phyloP scores from a whole-genome alignment of 2,888 invertebrate species.

The Nysson spinosus region DNA sequence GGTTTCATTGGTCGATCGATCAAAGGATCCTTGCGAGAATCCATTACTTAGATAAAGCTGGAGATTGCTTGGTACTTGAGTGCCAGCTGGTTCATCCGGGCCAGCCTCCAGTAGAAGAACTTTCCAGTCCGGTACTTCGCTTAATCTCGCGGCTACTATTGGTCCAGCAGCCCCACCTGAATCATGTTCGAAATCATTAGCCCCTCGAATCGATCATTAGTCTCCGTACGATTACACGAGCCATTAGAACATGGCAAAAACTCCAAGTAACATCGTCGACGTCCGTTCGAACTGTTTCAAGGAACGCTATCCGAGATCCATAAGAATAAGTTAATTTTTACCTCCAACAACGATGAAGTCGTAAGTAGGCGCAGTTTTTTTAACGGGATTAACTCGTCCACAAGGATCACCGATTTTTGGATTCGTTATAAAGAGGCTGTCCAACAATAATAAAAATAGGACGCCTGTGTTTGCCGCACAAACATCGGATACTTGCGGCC shows the following conservation, averaged over 20 bases:
- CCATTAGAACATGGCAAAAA: no score
- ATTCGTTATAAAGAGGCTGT: slow-evolving; percentile 43
- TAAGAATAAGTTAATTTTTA: slow-evolving; percentile 30
- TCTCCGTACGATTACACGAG: no score
- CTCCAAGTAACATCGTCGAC: no score
- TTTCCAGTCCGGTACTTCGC: slow-evolving; percentile 82
- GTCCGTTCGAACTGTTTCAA: no score
- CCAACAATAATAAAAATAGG: slow-evolving; percentile 61
- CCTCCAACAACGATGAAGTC: slow-evolving; percentile 84
- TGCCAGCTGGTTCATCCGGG: slow-evolving; percentile 82
- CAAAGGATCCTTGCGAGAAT: no score
- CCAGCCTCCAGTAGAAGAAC: slow-evolving; percentile 85
- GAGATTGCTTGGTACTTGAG: slow-evolving; percentile 72
- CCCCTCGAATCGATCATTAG: not conserved
- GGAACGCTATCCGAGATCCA: no score
- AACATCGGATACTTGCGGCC: slow-evolving; percentile 54
- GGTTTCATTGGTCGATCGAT: no score
- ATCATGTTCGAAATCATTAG: not conserved
- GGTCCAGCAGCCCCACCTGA: slow-evolving; percentile 82
- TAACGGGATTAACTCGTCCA: slow-evolving; percentile 78
- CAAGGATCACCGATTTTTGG: slow-evolving; percentile 76
- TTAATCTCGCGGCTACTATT: slow-evolving; percentile 81
- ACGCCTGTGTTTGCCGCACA: slow-evolving; percentile 45
- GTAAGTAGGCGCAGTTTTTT: slow-evolving; percentile 77
- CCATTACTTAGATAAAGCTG: slow-evolving; percentile 62